Base-by-base conservation (phyloP, 2,797 vertebrate species). In the Sebastes vulpes region DNA sequence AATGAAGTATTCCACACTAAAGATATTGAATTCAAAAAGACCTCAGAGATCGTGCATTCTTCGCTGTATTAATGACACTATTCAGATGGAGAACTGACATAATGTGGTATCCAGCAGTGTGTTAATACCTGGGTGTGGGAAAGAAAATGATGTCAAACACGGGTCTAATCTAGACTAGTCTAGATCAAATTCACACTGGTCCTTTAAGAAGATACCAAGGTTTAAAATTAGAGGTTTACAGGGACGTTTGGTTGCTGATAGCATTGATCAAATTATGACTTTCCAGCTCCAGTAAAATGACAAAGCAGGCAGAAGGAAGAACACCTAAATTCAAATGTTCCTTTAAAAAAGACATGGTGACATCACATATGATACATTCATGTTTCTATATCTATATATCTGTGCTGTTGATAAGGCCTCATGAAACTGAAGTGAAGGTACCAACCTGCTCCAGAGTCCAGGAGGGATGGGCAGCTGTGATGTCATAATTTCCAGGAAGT, bases 401-500 rank as follows among this genome's bases (percentile, higher is more conserved):
- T 50, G 12, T 58, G 48, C 46, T 32, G 25, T 21, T 25, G n/a
- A 29, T 3, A 6, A 0, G 0, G 8, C 8, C 7, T 4, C 6
- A 46, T n/a, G 3, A 23, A 74, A 18, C 9, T 46, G 9, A 32
- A 4, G 46, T 2, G 3, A 60, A 69, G 65, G 54, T 9, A 86
- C 96, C 85, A 66, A 99, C 98, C 97, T 98, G 95, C 91, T 98
- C 98, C 82, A 99, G 76, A 1, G 95, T 95, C 99, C 99, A 99
- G 61, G 97, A 98, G 0, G 97, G 95, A 90, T 99, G 99, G 8
- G 95, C 96, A 4, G 98, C 98, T 73, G 96, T 95, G 82, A 99
- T 98, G 88, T 98, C 97, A 66, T 98, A 99, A 85, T 94, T 96
- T 3, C 98, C 98, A 63, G 99, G 99, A 48, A 98, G 97, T 32